Evolutionary conservation across 2,797 vertebrate genomes (phyloP), one percentile per base, ranked within the genome.

Genomic region (Mormyrops attenuatus): DNA sequence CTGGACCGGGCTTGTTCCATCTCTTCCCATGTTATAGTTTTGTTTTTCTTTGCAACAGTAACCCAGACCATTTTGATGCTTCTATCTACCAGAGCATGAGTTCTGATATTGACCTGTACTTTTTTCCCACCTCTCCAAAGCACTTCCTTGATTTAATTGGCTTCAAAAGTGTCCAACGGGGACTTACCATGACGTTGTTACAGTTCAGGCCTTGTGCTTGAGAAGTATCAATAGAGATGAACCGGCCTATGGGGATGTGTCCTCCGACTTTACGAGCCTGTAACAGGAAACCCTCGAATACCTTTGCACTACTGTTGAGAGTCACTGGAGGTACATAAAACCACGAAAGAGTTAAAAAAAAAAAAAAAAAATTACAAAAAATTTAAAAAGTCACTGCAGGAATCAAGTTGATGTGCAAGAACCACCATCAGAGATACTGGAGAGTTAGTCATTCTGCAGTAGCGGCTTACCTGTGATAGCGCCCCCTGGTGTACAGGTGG

Each of bases 211-310:
- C 52, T 13, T 89, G 91, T 44, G 92, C 91, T 88, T 34, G 38
- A 77, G 11, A 66, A 80, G 77, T 34, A 90, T 93, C 63, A 52
- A 93, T 85, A 90, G 92, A 91, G 80, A 60, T 92, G 92, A 95
- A 95, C 85, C 82, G 90, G 26, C 94, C 94, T 0, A 93, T 87
- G 0, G 93, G 90, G 91, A 89, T 89, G 0, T 85, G n/a, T 63
- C 49, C 73, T 5, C 63, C 34, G 8, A 50, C 50, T 88, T 91
- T 90, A 30, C 92, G 87, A 80, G 94, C 94, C 90, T 95, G 95
- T 34, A 95, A 88, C 89, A 95, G 80, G 92, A 95, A 95, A 44
- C 95, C 94, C 90, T 92, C 17, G 82, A 95, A 94, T 52, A 89
- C 50, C 0, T 55, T 91, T 26, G 63, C 22, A 52, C 26, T 15